These are phyloP conservation scores for Anser brachyrhynchus DNA, from an alignment of 2,113 vertebrate genomes.

Conservation along the genomic window DNA sequence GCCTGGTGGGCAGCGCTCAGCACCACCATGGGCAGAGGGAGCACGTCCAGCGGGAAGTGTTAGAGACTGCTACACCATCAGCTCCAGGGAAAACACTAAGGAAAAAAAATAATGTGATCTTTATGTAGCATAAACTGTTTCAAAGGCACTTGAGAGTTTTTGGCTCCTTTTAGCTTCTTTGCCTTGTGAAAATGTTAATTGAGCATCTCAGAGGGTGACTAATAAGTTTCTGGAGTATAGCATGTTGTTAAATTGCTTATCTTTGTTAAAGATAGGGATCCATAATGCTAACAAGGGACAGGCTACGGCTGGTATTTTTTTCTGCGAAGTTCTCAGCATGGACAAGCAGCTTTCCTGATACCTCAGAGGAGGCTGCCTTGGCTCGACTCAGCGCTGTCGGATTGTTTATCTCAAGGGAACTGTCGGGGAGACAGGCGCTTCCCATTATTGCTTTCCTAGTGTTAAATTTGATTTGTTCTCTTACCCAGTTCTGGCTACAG, in stretches of 20 bases:
- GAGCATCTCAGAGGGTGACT: not conserved
- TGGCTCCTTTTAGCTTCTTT: not conserved
- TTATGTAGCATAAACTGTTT: not conserved
- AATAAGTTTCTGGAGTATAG: not conserved
- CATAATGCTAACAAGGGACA: constrained; percentile 15
- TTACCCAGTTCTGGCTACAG: constrained; percentile 21
- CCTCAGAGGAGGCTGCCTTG: not conserved
- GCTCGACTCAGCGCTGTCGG: not conserved
- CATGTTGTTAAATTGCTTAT: constrained; percentile 42
- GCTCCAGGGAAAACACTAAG: not conserved
- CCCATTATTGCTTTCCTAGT: constrained; percentile 46
- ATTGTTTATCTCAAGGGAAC: constrained; percentile 42
- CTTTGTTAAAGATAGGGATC: not conserved
- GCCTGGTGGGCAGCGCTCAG: not conserved
- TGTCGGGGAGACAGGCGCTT: not conserved
- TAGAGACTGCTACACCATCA: not conserved
- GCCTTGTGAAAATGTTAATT: constrained; percentile 3
- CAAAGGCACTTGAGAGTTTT: not conserved
- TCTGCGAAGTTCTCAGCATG: not conserved
- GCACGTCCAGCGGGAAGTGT: not conserved
- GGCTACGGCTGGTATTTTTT: not conserved
- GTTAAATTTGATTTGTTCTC: constrained; percentile 55
- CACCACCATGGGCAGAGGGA: not conserved
- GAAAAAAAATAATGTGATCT: not conserved
- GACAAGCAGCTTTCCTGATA: not conserved